Evolutionary conservation across 2,797 vertebrate genomes (phyloP).

Genomic region (Phyllotis vaccarum): DNA sequence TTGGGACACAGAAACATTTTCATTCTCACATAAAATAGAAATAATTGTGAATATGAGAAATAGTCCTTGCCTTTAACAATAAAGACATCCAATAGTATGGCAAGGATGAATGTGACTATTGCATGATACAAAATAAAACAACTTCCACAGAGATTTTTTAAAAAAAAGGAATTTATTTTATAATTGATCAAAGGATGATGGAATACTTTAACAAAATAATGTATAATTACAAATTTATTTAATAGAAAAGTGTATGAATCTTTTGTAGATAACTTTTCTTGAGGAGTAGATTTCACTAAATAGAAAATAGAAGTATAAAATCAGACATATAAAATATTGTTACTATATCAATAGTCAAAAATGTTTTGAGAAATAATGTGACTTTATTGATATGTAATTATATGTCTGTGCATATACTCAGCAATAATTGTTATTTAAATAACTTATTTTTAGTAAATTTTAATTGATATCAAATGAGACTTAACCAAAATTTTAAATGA

Average conservation of each 20-base stretch:
- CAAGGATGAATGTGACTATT: not conserved
- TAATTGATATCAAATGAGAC: not conserved
- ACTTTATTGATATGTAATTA: not conserved
- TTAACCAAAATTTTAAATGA: not conserved
- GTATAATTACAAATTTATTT: not conserved
- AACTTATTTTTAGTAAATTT: not conserved
- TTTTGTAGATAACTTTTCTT: not conserved
- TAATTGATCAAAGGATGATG: not conserved
- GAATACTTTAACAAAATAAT: not conserved
- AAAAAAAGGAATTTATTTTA: not conserved
- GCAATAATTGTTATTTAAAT: not conserved
- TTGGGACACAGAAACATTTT: not conserved
- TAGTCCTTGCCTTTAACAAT: not conserved
- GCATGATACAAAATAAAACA: not conserved
- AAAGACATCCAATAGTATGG: not conserved
- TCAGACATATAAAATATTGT: not conserved
- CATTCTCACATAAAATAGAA: not conserved
- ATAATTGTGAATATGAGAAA: not conserved
- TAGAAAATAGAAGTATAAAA: not conserved
- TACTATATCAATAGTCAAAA: not conserved
- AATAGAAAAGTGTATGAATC: too few relatives aligned
- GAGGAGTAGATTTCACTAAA: not conserved
- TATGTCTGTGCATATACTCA: not conserved
- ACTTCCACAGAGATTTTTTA: not conserved
- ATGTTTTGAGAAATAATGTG: not conserved